A percentile compares a stretch with the other conserved stretches of the same genome.
Conservation (phyloP, 2,113 vertebrate genomes). For the Fregetta grallaria region DNA sequence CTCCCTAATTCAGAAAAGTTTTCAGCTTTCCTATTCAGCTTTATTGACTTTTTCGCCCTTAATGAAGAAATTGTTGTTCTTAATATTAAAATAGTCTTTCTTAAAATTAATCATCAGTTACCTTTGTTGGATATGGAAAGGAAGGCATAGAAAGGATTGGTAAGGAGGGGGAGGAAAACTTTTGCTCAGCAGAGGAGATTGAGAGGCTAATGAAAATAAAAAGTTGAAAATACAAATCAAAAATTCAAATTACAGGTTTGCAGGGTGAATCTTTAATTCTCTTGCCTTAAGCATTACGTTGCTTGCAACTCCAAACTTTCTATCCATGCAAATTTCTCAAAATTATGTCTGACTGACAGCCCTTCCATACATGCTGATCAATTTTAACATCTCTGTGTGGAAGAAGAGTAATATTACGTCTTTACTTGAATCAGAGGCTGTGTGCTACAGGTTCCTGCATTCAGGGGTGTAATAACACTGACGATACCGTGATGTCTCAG, state of each 20-base stretch:
- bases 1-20: neutral
- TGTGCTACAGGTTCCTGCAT: neutral
- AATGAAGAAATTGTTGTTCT: neutral
- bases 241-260: neutral
- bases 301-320: neutral
- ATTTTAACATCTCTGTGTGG: conserved; percentile 8
- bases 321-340: neutral
- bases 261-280: neutral
- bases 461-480: neutral
- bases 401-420: neutral
- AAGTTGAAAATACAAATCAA: neutral
- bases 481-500: neutral
- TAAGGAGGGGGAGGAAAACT: neutral
- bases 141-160: neutral
- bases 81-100: neutral
- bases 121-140: neutral
- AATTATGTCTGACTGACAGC: neutral
- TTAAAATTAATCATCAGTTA: neutral
- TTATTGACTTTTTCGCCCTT: neutral
- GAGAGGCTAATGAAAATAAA: neutral
- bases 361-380: neutral
- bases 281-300: neutral
- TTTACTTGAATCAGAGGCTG: no score
- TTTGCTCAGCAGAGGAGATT: neutral
- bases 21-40: neutral